Evolutionary conservation across 2,888 invertebrate species (phyloP).

Genomic region (Dasysyrphus tricinctus): DNA sequence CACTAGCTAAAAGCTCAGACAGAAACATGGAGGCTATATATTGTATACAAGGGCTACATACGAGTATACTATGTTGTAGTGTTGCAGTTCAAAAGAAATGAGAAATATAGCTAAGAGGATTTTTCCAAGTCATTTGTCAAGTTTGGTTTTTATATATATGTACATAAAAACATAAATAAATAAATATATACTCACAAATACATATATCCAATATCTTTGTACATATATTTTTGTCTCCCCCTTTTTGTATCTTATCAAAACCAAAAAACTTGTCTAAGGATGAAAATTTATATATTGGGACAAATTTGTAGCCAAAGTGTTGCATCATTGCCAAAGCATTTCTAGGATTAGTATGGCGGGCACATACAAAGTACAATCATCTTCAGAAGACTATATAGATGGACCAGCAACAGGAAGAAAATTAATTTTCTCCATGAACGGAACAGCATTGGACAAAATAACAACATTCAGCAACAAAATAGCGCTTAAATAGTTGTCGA

Average conservation of each 20-base stretch:
- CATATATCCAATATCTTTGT: too few relatives aligned
- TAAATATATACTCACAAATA: neutral
- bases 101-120: conserved; percentile 66
- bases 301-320: conserved; percentile 60
- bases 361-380: conserved; percentile 19
- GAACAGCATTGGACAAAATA: conserved; percentile 52
- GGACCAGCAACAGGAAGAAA: conserved; percentile 73
- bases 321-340: conserved; percentile 64
- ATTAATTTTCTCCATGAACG: conserved; percentile 75
- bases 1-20: conserved; percentile 1
- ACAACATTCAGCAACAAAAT: conserved; percentile 48
- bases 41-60: neutral
- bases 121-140: conserved; percentile 71
- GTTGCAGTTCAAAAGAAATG: conserved; percentile 39
- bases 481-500: conserved; percentile 61
- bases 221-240: neutral
- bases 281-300: conserved; percentile 56
- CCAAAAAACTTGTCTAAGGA: conserved; percentile 18
- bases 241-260: neutral
- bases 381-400: neutral
- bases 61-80: too few relatives aligned
- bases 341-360: conserved; percentile 42
- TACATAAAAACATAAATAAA: neutral
- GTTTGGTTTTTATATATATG: conserved; percentile 49
- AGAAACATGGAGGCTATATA: neutral